Evolutionary conservation across 2,113 vertebrate species (phyloP), one percentile per base, ranked within the genome.

Genomic region (Phainopepla nitens): DNA sequence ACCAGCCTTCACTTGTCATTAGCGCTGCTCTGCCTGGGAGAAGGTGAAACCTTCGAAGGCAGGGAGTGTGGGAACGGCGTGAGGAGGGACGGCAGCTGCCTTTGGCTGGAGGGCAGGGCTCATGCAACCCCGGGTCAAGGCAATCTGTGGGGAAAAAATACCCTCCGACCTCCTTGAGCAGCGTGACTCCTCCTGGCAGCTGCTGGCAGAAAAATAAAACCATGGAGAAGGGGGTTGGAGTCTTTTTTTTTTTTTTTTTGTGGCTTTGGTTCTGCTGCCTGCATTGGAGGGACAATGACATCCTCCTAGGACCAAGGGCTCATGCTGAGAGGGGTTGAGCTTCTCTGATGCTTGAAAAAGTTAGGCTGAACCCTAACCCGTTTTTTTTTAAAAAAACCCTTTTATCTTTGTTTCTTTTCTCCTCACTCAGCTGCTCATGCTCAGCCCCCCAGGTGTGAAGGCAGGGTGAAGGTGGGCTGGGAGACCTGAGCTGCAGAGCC

Each of bases 31-130:
- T 4, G 2, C 95, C 94, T 84, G 9, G 4, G 45, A 94, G 91
- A 64, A 96, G 93, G 91, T 84, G 92, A 97, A 93, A 53, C 50
- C 88, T 95, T 93, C n/a, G 90, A 89, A 82, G 80, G 88, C 60
- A 47, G 90, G 71, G 79, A 44, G 82, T 95, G 92, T 96, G 96
- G 94, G 96, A 96, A 95, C 50, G 1, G 60, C 0, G 6, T 21
- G 94, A 28, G 1, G 1, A 47, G 53, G 87, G 71, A 42, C 51
- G 93, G n/a, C 62, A 68, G 72, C 72, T 33, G 22, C 13, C 7
- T 57, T 75, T 81, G 94, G 60, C 83, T 54, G 77, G 10, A 88
- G 86, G 95, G 93, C 89, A 94, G 72, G 64, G 91, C 80, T 76
- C 18, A 2, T 49, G 72, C 58, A 93, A 82, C 84, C 81, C 62